A percentile compares a stretch with the other conserved stretches of the same genome.
These are phyloP conservation scores for Embiotoca jacksoni DNA, from an alignment of 2,113 vertebrate species.

Conservation along the genomic window DNA sequence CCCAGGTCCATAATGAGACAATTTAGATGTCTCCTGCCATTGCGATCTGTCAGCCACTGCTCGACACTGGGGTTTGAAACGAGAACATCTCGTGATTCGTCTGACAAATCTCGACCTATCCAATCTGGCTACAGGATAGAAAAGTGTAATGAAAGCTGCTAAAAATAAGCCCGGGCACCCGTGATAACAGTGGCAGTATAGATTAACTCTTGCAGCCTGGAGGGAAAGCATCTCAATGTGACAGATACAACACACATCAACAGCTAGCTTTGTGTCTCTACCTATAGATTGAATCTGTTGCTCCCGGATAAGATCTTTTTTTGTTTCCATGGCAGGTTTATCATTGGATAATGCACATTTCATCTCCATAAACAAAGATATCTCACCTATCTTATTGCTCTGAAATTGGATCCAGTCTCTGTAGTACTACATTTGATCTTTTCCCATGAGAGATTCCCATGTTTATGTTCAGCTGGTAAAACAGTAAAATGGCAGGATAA, in stretches of 20 bases:
- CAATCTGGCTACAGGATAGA: slow-evolving; percentile 68
- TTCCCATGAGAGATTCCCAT: slow-evolving; percentile 64
- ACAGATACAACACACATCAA: slow-evolving; percentile 50
- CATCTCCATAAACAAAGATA: slow-evolving; percentile 71
- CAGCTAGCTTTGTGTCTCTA: slow-evolving; percentile 36
- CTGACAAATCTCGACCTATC: slow-evolving; percentile 73
- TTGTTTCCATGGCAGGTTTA: slow-evolving; percentile 47
- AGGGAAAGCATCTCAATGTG: slow-evolving; percentile 47
- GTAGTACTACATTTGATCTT: slow-evolving; percentile 60
- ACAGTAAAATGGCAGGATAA: slow-evolving; percentile 56
- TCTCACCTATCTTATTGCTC: slow-evolving; percentile 64
- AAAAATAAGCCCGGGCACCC: slow-evolving; percentile 76
- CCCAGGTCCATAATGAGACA: slow-evolving; percentile 81
- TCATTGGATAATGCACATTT: slow-evolving; percentile 63
- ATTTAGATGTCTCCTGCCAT: slow-evolving; percentile 82
- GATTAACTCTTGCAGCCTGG: slow-evolving; percentile 73
- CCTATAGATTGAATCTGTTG: slow-evolving; percentile 43
- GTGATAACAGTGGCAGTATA: slow-evolving; percentile 73
- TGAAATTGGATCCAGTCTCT: slow-evolving; percentile 66
- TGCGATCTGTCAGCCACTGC: slow-evolving; percentile 72
- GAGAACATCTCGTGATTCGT: slow-evolving; percentile 70
- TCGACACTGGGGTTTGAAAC: slow-evolving; percentile 60
- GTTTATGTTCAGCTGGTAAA: slow-evolving; percentile 59
- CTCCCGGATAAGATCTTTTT: slow-evolving; percentile 46
- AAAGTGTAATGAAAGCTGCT: slow-evolving; percentile 79